Evolutionary conservation across 2,797 vertebrate genomes (phyloP), one percentile per base, ranked within the genome.

Genomic region (Chromis chromis): DNA sequence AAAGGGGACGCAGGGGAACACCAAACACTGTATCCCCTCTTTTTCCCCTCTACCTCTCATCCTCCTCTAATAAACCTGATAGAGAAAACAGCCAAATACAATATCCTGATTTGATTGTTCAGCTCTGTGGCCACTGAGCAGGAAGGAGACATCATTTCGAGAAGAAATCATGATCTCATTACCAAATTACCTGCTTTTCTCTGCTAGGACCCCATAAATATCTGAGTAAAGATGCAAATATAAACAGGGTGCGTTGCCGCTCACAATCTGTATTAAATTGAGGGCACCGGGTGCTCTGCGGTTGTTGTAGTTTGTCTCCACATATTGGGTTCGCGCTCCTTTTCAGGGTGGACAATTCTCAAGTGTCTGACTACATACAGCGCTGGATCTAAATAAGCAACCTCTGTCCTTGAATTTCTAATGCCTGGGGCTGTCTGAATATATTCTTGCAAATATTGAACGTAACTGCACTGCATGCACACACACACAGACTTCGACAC

Each of bases 141-240:
- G 48, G 39, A 58, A 60, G 42, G 39, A 58, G 69, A 61, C 70
- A 46, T 28, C 11, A 14, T 71, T 48, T 48, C 6, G 0, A 76
- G 28, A 36, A 10, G 22, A 53, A 69, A 60, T 63, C 55, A 40
- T 70, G 70, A 81, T 69, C 60, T 76, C 79, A 79, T 74, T 72
- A 67, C 59, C 1, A 1, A 53, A 27, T 65, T 25, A 79, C 69
- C 72, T 42, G 56, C 39, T 72, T 85, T 48, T 60, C 52, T 46
- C 66, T 27, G 36, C 21, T 11, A 14, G 56, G 48, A 40, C 56
- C 64, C 46, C 36, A 76, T 85, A 66, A 82, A 84, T 82, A 84
- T 66, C 24, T 5, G n/a, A 67, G 63, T 76, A 65, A 52, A 56
- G 73, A 63, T 70, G 50, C 24, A 83, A 70, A 84, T 63, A 39